Evolutionary conservation across 1,140 invertebrate genomes (phyloP).

Genomic region (Agraylea sexmaculata): DNA sequence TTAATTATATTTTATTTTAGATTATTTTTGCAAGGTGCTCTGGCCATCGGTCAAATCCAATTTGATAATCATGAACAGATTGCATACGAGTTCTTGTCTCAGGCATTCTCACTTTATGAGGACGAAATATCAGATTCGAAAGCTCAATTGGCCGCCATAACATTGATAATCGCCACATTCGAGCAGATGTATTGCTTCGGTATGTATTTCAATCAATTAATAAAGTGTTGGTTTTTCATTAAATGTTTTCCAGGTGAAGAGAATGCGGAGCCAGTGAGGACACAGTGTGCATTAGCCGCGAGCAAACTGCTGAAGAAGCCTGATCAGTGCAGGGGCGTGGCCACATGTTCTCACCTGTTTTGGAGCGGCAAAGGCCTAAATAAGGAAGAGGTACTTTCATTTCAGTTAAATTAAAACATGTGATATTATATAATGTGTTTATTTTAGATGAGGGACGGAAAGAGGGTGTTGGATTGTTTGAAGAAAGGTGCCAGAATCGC

Average conservation of each 20-base stretch:
- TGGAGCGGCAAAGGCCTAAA: slow-evolving; percentile 82
- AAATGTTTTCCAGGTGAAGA: slow-evolving; percentile 54
- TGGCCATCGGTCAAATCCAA: slow-evolving; percentile 82
- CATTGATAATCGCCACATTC: slow-evolving; percentile 88
- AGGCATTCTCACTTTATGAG: slow-evolving; percentile 96
- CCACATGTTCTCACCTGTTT: slow-evolving; percentile 87
- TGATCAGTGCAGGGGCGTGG: slow-evolving; percentile 89
- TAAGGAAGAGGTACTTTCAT: slow-evolving; percentile 48
- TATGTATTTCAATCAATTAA: slow-evolving; percentile 15
- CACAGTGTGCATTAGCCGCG: slow-evolving; percentile 86
- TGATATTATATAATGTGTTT: slow-evolving; percentile 14
- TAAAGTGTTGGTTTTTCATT: neutral
- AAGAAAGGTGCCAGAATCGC: slow-evolving; percentile 92
- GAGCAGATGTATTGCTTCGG: slow-evolving; percentile 89
- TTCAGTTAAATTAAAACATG: slow-evolving; percentile 1
- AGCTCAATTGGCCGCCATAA: slow-evolving; percentile 90
- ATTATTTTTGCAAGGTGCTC: slow-evolving; percentile 87
- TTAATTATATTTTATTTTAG: slow-evolving; percentile 21
- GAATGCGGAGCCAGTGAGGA: slow-evolving; percentile 91
- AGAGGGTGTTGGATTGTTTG: slow-evolving; percentile 85
- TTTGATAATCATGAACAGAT: slow-evolving; percentile 94
- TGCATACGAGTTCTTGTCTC: slow-evolving; percentile 97
- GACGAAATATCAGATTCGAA: slow-evolving; percentile 98
- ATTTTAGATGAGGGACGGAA: slow-evolving; percentile 73
- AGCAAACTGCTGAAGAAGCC: slow-evolving; percentile 95